Percentiles rank a stretch among this genome's conserved stretches.
Evolutionary conservation across 2,797 vertebrate species (phyloP).

Genomic region (Gymnothorax reevesii): DNA sequence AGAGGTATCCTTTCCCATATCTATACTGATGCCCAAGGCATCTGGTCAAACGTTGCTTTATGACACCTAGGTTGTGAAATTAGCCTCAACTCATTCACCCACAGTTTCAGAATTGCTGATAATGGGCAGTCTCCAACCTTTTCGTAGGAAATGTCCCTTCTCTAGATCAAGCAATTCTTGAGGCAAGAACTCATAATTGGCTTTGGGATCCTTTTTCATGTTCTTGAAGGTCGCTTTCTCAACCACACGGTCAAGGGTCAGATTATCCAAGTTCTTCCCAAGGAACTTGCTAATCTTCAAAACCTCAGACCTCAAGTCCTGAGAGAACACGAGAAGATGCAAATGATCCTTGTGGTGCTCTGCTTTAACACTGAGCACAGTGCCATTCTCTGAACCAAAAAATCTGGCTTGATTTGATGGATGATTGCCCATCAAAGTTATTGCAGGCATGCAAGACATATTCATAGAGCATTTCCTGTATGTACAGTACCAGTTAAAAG

Average conservation of each 20-base stretch:
- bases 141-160: conserved; percentile 56
- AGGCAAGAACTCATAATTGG: conserved; percentile 60
- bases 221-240: conserved; percentile 59
- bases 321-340: background rate
- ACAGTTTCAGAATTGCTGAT: background rate
- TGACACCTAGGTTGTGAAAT: background rate
- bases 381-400: background rate
- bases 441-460: background rate
- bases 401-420: background rate
- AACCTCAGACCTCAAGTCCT: conserved; percentile 61
- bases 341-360: background rate
- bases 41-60: too few relatives aligned
- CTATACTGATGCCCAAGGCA: too few relatives aligned
- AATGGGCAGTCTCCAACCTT: conserved; percentile 52
- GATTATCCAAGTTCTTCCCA: conserved; percentile 49
- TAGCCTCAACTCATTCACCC: background rate
- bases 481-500: too few relatives aligned
- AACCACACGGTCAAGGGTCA: conserved; percentile 42
- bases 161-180: conserved; percentile 10
- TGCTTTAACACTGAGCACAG: too few relatives aligned
- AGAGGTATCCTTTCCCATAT: too few relatives aligned
- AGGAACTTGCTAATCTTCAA: conserved; percentile 59
- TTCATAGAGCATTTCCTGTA: background rate
- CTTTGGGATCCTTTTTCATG: conserved; percentile 60
- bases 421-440: background rate